Percentiles rank a stretch among this genome's conserved stretches.
These are phyloP conservation scores for Micropoecilia bifurca DNA, from an alignment of 2,797 vertebrate species.

Conservation along the genomic window DNA sequence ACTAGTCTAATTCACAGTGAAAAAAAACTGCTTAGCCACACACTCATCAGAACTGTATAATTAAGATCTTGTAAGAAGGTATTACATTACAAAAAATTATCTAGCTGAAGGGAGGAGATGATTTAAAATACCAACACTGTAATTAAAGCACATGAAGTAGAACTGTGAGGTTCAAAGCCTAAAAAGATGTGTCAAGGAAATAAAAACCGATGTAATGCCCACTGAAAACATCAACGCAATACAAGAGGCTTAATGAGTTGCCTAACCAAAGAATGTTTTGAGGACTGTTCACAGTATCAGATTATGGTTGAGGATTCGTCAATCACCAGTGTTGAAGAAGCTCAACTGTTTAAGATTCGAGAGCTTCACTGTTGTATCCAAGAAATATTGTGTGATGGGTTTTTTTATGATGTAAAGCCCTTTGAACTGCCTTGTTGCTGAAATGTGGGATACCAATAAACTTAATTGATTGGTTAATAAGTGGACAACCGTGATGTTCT, in stretches of 20 bases:
- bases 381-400: background rate
- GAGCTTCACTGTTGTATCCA: too few species aligned
- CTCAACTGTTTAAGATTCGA: slow-evolving; percentile 12
- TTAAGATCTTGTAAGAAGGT: background rate
- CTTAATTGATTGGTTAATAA: too few species aligned
- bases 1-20: slow-evolving; percentile 1
- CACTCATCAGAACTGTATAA: slow-evolving; percentile 10
- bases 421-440: too few species aligned
- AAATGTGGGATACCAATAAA: too few species aligned
- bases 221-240: slow-evolving; percentile 32
- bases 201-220: slow-evolving; percentile 15
- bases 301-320: slow-evolving; percentile 26
- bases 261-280: slow-evolving; percentile 38
- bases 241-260: slow-evolving; percentile 26
- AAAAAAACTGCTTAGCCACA: background rate
- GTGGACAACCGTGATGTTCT: background rate
- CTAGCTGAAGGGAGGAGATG: background rate
- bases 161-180: slow-evolving; percentile 34
- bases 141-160: slow-evolving; percentile 24
- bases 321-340: slow-evolving; percentile 10
- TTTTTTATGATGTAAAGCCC: too few species aligned
- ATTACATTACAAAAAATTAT: background rate
- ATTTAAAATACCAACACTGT: slow-evolving; percentile 16
- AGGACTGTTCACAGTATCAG: slow-evolving; percentile 23
- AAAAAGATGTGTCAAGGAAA: slow-evolving; percentile 10